Percentiles rank a stretch among this genome's conserved stretches.
These are phyloP conservation scores for Cryptotermes secundus DNA, from an alignment of 1,140 invertebrate genomes.

Conservation along the genomic window DNA sequence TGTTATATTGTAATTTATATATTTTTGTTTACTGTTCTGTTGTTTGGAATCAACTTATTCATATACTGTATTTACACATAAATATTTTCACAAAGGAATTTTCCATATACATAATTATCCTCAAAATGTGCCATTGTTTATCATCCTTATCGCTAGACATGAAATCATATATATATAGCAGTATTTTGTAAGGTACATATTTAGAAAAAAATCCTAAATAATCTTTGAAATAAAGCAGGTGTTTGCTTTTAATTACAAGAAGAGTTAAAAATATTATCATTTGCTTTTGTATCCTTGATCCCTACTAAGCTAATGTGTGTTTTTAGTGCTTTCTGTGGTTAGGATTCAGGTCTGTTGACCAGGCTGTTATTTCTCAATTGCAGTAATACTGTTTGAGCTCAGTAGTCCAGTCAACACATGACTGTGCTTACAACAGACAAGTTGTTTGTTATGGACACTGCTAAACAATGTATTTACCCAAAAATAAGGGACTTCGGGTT, in stretches of 20 bases:
- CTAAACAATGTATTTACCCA: too few species aligned
- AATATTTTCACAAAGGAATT: neutral
- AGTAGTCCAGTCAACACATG: too few species aligned
- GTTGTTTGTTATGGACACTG: too few species aligned
- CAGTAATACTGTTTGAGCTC: too few species aligned
- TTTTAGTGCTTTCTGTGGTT: too few species aligned
- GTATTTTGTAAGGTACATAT: neutral
- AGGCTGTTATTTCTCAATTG: too few species aligned
- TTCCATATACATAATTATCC: neutral
- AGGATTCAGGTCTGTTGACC: too few species aligned
- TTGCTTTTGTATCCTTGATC: neutral
- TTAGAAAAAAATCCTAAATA: neutral
- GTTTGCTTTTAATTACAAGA: neutral
- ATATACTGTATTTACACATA: neutral
- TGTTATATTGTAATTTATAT: conserved; percentile 12
- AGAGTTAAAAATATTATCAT: neutral
- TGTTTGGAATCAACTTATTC: neutral
- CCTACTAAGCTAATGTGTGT: neutral
- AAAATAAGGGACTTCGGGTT: too few species aligned
- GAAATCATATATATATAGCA: neutral
- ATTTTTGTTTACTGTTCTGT: conserved; percentile 6
- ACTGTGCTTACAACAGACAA: too few species aligned
- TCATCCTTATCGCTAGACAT: neutral
- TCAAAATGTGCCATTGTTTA: conserved; percentile 5
- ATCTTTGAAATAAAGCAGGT: neutral